Conservation (phyloP, 2,113 vertebrate species). For the Paradisaea rubra region DNA sequence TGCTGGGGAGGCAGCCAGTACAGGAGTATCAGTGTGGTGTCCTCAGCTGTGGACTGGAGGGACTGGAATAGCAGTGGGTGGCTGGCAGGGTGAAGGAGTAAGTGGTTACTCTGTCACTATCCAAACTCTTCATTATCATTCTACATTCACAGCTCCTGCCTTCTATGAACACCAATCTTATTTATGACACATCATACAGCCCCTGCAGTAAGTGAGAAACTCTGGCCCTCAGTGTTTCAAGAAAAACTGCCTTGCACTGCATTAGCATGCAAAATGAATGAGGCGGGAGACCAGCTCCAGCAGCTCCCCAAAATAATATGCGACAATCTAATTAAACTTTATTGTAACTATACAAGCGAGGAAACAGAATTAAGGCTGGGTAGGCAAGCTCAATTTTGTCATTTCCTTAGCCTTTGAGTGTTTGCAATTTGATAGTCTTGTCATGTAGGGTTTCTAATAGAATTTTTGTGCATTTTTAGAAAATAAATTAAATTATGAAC, state of each 20-base stretch:
- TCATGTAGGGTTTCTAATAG: constrained; percentile 22
- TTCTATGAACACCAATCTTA: constrained; percentile 11
- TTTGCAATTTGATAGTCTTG: constrained; percentile 20
- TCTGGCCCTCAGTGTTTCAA: background rate
- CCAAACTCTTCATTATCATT: background rate
- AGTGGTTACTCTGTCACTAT: background rate
- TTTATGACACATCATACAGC: constrained; percentile 16
- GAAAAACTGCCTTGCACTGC: background rate
- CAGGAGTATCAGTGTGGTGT: background rate
- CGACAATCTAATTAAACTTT: constrained; percentile 53
- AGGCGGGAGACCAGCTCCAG: background rate
- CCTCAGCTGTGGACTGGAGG: background rate
- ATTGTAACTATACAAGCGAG: constrained; percentile 35
- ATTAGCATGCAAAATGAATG: constrained; percentile 46
- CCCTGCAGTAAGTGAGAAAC: constrained; percentile 26
- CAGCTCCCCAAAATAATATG: constrained; percentile 42
- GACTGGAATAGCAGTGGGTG: background rate
- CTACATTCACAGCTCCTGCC: background rate
- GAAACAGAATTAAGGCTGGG: constrained; percentile 41
- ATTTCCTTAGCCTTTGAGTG: constrained; percentile 36
- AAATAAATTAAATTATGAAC: background rate
- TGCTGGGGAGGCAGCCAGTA: background rate
- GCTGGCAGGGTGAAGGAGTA: background rate
- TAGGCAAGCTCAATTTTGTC: constrained; percentile 34
- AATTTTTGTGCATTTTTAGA: constrained; percentile 34